phyloP scores from a whole-genome alignment of 2,113 vertebrate genomes.

The Clupea harengus region DNA sequence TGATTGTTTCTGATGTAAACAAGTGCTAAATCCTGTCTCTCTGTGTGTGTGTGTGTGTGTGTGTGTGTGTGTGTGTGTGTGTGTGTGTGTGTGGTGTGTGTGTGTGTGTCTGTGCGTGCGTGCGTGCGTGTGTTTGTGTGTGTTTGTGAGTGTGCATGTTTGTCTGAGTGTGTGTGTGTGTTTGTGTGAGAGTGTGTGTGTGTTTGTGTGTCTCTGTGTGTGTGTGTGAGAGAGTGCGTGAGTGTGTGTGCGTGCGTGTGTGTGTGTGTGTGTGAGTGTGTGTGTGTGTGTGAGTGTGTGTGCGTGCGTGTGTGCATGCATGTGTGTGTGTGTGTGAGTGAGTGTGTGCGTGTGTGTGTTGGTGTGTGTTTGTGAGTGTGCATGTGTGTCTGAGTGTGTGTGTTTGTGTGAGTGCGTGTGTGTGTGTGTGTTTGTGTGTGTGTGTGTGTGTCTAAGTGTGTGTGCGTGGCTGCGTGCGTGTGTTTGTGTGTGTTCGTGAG shows the following conservation, averaged over 20 bases:
- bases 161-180: too few relatives aligned
- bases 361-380: background rate
- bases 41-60: too few relatives aligned
- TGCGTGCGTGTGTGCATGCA: background rate
- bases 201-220: background rate
- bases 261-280: background rate
- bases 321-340: background rate
- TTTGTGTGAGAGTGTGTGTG: background rate
- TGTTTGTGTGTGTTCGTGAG: too few relatives aligned
- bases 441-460: background rate
- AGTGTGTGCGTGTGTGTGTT: background rate
- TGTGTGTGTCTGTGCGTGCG: too few relatives aligned
- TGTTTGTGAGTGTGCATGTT: too few relatives aligned
- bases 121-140: too few relatives aligned
- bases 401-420: background rate
- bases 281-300: too few relatives aligned
- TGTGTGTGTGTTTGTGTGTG: background rate
- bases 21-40: too few relatives aligned
- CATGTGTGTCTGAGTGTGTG: background rate
- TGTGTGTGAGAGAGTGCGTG: too few relatives aligned
- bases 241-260: background rate
- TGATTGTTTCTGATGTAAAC: too few relatives aligned
- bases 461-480: background rate
- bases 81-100: too few relatives aligned
- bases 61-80: too few relatives aligned